Evolutionary conservation across 2,797 vertebrate species (phyloP).

Genomic region (Lepus townsendii): DNA sequence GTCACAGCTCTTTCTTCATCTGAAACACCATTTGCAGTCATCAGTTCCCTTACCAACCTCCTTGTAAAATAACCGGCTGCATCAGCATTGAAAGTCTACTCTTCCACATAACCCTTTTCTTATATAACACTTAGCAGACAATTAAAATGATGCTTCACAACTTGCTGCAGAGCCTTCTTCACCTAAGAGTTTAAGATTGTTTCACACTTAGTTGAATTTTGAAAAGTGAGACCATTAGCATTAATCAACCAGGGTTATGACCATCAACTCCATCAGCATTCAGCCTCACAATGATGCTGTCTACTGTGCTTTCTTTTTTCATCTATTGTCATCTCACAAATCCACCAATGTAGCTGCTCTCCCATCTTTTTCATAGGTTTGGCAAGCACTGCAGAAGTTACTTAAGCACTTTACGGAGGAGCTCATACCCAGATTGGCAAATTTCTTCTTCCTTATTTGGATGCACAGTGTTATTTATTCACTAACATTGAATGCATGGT

Average conservation of each 20-base stretch:
- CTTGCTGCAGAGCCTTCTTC: not conserved
- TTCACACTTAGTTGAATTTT: not conserved
- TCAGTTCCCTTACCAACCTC: not conserved
- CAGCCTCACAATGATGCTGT: not conserved
- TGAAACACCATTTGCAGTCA: not conserved
- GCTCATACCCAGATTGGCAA: not conserved
- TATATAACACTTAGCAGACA: not conserved
- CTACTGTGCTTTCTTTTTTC: not conserved
- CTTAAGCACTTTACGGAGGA: not conserved
- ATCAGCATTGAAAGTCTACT: not conserved
- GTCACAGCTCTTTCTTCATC: not conserved
- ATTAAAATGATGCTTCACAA: not conserved
- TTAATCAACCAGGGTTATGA: not conserved
- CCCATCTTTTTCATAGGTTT: not conserved
- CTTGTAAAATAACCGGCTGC: not conserved
- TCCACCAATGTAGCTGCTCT: not conserved
- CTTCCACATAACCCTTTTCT: not conserved
- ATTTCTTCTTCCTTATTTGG: not conserved
- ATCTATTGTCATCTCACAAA: not conserved
- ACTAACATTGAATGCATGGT: not conserved
- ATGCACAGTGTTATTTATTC: not conserved
- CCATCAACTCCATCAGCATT: not conserved
- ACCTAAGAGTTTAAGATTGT: not conserved
- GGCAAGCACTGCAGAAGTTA: not conserved
- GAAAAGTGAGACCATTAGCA: not conserved